These are phyloP conservation scores for Oreochromis mossambicus DNA, from an alignment of 2,797 vertebrate species.

Conservation along the genomic window DNA sequence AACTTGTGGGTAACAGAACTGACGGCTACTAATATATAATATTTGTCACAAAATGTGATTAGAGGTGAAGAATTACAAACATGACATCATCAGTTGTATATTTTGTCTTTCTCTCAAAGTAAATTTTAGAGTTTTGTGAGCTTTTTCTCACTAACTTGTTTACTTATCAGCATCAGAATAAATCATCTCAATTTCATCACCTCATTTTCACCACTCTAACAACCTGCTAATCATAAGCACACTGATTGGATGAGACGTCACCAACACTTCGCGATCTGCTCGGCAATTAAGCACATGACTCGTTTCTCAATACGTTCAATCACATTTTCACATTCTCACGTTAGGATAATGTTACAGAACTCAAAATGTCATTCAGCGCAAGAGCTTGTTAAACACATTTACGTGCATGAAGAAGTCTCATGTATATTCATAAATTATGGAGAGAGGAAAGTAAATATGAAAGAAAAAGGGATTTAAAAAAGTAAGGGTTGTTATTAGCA, in stretches of 20 bases:
- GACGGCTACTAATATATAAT: background rate
- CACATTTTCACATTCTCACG: background rate
- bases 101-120: background rate
- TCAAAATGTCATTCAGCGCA: background rate
- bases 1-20: background rate
- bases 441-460: background rate
- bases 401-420: slow-evolving; percentile 27
- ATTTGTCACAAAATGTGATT: background rate
- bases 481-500: slow-evolving; percentile 9
- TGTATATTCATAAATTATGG: slow-evolving; percentile 52
- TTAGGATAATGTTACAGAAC: background rate
- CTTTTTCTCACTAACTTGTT: slow-evolving; percentile 1
- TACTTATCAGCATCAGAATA: slow-evolving; percentile 24
- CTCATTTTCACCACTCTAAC: slow-evolving; percentile 24
- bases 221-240: slow-evolving; percentile 8
- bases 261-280: background rate
- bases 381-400: slow-evolving; percentile 32
- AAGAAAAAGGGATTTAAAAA: background rate
- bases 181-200: background rate
- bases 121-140: background rate
- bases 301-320: background rate
- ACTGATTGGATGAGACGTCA: slow-evolving; percentile 19
- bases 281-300: background rate
- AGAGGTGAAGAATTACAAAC: background rate
- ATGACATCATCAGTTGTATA: background rate